phyloP scores from a whole-genome alignment of 2,113 vertebrate genomes.

The Lichenostomus cassidix region DNA sequence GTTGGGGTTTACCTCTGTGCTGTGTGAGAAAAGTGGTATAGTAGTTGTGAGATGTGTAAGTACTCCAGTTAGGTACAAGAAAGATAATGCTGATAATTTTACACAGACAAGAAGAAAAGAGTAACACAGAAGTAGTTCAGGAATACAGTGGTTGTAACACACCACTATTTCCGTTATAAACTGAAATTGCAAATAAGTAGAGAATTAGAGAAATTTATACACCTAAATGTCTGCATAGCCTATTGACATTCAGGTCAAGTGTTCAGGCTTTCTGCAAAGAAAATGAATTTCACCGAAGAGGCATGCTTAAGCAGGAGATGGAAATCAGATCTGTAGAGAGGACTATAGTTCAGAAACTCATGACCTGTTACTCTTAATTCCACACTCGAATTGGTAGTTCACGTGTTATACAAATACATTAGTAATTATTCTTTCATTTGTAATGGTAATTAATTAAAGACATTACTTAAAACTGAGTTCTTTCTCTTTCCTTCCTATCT shows the following conservation, averaged over 20 bases:
- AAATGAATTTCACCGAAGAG: background rate
- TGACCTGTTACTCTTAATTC: background rate
- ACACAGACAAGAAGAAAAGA: background rate
- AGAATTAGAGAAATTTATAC: background rate
- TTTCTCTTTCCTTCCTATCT: background rate
- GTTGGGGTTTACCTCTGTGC: rapidly evolving
- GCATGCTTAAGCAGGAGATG: background rate
- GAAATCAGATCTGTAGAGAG: background rate
- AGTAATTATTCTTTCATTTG: background rate
- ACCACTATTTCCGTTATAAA: background rate
- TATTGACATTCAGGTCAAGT: background rate
- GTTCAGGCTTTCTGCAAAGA: background rate
- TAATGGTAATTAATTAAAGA: background rate
- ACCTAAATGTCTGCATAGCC: background rate
- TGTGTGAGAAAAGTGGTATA: background rate
- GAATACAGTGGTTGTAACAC: background rate
- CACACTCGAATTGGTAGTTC: background rate
- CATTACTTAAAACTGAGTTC: background rate
- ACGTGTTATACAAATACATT: background rate
- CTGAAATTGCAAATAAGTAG: background rate
- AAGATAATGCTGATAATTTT: background rate
- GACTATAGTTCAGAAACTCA: background rate
- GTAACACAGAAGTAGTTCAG: background rate
- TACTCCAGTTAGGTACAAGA: background rate
- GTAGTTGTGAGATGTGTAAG: background rate